Evolutionary conservation across 2,113 vertebrate genomes (phyloP).

Genomic region (Geococcyx californianus): DNA sequence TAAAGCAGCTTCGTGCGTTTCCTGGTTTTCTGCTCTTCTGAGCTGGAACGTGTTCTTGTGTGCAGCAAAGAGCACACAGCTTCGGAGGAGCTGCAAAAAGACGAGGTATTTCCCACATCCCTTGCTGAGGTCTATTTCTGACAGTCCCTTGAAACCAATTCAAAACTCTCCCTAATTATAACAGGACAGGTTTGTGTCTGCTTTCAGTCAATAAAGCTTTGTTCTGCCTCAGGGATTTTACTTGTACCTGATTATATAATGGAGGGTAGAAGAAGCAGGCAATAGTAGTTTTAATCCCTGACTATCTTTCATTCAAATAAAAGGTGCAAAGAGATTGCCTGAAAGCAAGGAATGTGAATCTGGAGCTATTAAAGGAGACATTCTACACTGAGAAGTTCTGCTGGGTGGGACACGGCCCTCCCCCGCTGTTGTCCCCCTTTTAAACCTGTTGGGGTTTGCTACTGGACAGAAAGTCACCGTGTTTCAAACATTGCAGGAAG

Average conservation of each 20-base stretch:
- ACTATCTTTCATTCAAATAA: slow-evolving; percentile 34
- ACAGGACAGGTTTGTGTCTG: slow-evolving; percentile 48
- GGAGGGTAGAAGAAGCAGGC: slow-evolving; percentile 5
- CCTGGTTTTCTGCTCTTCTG: slow-evolving; percentile 36
- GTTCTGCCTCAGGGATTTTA: slow-evolving; percentile 60
- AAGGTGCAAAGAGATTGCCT: not conserved
- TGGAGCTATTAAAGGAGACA: not conserved
- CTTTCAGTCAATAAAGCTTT: slow-evolving; percentile 63
- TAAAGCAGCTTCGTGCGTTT: not conserved
- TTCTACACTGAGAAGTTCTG: not conserved
- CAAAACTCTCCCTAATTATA: slow-evolving; percentile 50
- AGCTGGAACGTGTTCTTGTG: not conserved
- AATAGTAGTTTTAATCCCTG: slow-evolving; percentile 50
- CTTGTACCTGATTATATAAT: slow-evolving; percentile 55
- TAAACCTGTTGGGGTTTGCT: not conserved
- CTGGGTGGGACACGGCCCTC: not conserved
- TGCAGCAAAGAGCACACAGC: not conserved
- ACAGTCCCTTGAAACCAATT: slow-evolving; percentile 49
- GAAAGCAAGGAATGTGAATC: not conserved
- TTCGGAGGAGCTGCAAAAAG: slow-evolving; percentile 36
- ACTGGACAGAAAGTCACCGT: not conserved
- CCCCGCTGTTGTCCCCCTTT: not conserved
- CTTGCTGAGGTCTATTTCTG: slow-evolving; percentile 33
- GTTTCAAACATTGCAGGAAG: not conserved
- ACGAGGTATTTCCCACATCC: slow-evolving; percentile 7